These are phyloP conservation scores for Carassius auratus DNA, from an alignment of 2,113 vertebrate species.

Conservation along the genomic window DNA sequence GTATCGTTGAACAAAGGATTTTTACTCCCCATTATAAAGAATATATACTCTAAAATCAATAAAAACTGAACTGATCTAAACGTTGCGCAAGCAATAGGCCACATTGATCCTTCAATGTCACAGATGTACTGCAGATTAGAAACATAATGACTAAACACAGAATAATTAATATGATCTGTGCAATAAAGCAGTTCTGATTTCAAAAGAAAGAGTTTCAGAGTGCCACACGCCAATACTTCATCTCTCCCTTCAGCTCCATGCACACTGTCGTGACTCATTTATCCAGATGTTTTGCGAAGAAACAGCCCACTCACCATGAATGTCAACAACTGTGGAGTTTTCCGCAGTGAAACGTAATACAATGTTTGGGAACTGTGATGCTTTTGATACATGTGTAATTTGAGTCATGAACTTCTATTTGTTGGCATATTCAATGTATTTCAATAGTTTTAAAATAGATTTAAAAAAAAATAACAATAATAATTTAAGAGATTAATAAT, in stretches of 20 bases:
- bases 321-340: constrained; percentile 37
- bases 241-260: constrained; percentile 30
- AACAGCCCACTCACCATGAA: constrained; percentile 27
- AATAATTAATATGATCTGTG: neutral
- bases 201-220: constrained; percentile 2
- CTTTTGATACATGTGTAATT: neutral
- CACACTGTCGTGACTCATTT: constrained; percentile 47
- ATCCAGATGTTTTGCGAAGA: constrained; percentile 49
- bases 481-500: neutral
- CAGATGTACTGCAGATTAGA: neutral
- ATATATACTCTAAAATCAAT: neutral
- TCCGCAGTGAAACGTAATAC: constrained; percentile 35
- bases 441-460: neutral
- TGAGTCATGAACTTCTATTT: neutral
- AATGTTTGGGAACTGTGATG: neutral
- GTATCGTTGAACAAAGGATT: neutral
- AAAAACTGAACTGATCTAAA: neutral
- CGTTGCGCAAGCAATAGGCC: neutral
- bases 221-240: constrained; percentile 12
- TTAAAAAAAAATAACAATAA: neutral
- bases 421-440: neutral
- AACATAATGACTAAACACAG: neutral
- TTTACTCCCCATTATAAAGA: neutral
- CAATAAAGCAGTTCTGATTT: neutral
- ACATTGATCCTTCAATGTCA: neutral